Base-by-base conservation (phyloP, 2,888 invertebrate species). In the Dysmachus trigonus region DNA sequence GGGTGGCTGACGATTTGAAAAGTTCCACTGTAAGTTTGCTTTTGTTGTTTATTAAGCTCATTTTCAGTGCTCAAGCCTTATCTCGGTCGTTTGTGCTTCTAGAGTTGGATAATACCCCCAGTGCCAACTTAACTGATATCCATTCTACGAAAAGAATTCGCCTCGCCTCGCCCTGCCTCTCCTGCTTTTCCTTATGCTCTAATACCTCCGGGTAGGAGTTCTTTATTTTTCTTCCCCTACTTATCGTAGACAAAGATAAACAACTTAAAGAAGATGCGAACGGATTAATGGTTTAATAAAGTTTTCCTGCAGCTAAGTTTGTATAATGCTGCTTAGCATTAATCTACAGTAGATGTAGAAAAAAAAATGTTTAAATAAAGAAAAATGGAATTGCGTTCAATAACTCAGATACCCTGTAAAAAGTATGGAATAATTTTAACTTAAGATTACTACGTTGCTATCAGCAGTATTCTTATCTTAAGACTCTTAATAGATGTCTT, bases 21-120 rank as follows among this genome's bases (percentile, higher is more conserved):
- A 77, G 77, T 41, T 77, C 38, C 38, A 38, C 22, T 76, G 62
- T 47, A 47, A 47, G 22, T 77, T 47, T 77, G 30, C 47, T 47
- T 76, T 77, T 77, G 47, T 77, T 77, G 41, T 27, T 77, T 77
- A 41, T 77, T 77, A 77, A 77, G 77, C 41, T 77, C 47, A 77
- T 77, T 77, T 77, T 77, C 77, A 77, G 77, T 77, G 38, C 47
- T 77, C 51, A 77, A 77, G 30, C 27, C 47, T 77, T 77, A 77
- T 77, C 77, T 77, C 41, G 35, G 77, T 77, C 77, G 77, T 77
- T 77, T 77, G 47, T 47, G 47, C 30, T 62, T 47, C 47, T 22
- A 4, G 77, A 47, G 41, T 77, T 77, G 41, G 47, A 47, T 77
- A 77, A 47, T 35, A 77, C 47, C 47, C 41, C 62, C 62, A 62